Evolutionary conservation across 2,888 invertebrate genomes (phyloP).

Genomic region (Gasteruption jaculator): DNA sequence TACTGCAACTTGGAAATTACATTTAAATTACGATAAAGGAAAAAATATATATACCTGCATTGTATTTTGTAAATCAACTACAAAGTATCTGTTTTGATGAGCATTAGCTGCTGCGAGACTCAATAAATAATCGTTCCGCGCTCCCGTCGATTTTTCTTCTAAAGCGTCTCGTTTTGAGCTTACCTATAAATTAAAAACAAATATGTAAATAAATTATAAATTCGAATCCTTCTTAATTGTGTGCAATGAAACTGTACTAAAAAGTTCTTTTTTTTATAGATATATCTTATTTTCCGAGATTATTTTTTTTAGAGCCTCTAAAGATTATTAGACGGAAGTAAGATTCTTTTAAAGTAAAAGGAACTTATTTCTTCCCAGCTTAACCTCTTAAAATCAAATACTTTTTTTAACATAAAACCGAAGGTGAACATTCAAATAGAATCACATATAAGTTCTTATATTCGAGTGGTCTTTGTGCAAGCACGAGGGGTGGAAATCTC

Average conservation of each 20-base stretch:
- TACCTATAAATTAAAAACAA: conserved; percentile 52
- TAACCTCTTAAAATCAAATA: no score
- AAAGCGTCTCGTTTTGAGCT: conserved; percentile 84
- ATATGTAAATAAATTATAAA: neutral
- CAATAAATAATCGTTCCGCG: conserved; percentile 90
- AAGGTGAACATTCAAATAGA: no score
- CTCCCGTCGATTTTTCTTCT: conserved; percentile 91
- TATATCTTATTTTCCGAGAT: neutral
- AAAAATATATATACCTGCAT: conserved; percentile 59
- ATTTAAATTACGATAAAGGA: neutral
- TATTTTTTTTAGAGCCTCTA: neutral
- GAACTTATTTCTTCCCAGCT: no score
- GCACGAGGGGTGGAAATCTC: no score
- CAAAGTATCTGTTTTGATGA: conserved; percentile 84
- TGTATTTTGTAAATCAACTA: conserved; percentile 84
- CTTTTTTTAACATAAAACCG: no score
- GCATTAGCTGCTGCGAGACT: conserved; percentile 91
- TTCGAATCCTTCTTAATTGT: neutral
- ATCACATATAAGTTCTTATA: no score
- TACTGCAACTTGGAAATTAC: neutral
- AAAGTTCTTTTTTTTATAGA: neutral
- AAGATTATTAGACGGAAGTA: no score
- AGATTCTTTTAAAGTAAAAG: no score
- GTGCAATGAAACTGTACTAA: neutral
- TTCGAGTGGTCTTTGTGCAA: no score